Evolutionary conservation across 2,797 vertebrate species (phyloP), one percentile per base, ranked within the genome.

Genomic region (Falco peregrinus): DNA sequence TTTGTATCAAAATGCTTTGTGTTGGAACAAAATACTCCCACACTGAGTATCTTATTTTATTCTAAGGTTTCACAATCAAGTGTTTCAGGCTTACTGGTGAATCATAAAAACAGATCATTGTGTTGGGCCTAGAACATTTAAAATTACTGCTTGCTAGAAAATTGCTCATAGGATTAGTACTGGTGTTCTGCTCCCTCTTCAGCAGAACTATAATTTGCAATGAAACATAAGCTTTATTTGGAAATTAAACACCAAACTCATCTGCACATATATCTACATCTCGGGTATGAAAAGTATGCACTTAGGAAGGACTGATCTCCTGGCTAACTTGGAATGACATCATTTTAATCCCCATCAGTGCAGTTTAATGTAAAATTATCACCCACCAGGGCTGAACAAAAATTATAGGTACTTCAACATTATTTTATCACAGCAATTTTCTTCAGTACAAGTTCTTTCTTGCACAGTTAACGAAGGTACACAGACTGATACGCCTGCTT

Each of bases 61-160:
- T 93, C 82, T 95, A 96, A 98, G 95, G 89, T 97, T 97, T 96
- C 96, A 96, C 96, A 97, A 48, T 95, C 96, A 96, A 37, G 65
- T 82, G 85, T 97, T 98, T 97, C 88, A 95, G 82, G 90, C 89
- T 96, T 95, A 87, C 73, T 89, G 85, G 76, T 98, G 98, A 98
- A 97, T 98, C 97, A 98, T 93, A 95, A 97, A 89, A 92, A 94
- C 94, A 96, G 83, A 97, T 98, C 95, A 97, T 96, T 97, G 96
- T 98, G 97, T 97, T 97, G 96, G 91, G 95, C 87, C 97, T 95
- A 96, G 95, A 96, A 96, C 86, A 97, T 96, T 97, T 93, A 97
- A 97, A 98, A 97, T 97, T 96, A 96, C 95, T 97, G 95, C 95
- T 91, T 97, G 84, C 78, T 89, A 88, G 68, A 93, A 96, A 95